Base-by-base conservation (phyloP, 92 coral and sea anemone species). In the Palythoa caribaeorum region DNA sequence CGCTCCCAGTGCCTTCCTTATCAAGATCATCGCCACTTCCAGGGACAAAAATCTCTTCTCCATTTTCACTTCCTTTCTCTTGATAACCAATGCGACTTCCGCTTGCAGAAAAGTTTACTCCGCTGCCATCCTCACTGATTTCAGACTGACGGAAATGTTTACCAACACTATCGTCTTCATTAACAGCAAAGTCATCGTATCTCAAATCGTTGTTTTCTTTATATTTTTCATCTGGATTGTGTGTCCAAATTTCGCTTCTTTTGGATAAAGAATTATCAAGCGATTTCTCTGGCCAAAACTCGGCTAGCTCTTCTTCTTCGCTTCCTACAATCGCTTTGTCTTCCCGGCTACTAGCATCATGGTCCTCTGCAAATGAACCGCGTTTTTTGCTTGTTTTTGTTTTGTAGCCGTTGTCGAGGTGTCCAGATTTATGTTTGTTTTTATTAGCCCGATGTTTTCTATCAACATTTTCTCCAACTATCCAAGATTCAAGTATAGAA, bases 271-370 rank as follows among this genome's bases (percentile, higher is more conserved):
- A 19, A 16, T 66, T 44, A 40, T 66, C 86, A 15, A 40, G 15
- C 17, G 86, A 44, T 48, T 47, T 68, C 65, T 63, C 47, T 51
- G 86, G 86, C 86, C 86, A 81, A 66, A 81, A 81, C 63, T 68
- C 86, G n/a, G 86, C 86, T 2, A 84, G 79, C 44, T 71, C 88
- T 51, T 84, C 88, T 81, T 62, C 75, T 53, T 74, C 78, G 12
- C 88, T 71, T 37, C 88, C 88, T 71, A 72, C 35, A 84, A 81
- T 81, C 20, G 86, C 71, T 84, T 52, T 84, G 13, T 84, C 88
- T 71, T 84, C 79, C 36, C 73, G 40, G 36, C 17, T 71, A 35
- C 39, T 4, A 50, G n/a, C 59, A 9, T 60, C 7, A 8, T 79
- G 54, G 1, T 62, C 66, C 17, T 79, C 60, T 16, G 15, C 21